Evolutionary conservation across 23 tunicate species (phyloP), one percentile per base, ranked within the genome.

Genomic region (Styela clava): DNA sequence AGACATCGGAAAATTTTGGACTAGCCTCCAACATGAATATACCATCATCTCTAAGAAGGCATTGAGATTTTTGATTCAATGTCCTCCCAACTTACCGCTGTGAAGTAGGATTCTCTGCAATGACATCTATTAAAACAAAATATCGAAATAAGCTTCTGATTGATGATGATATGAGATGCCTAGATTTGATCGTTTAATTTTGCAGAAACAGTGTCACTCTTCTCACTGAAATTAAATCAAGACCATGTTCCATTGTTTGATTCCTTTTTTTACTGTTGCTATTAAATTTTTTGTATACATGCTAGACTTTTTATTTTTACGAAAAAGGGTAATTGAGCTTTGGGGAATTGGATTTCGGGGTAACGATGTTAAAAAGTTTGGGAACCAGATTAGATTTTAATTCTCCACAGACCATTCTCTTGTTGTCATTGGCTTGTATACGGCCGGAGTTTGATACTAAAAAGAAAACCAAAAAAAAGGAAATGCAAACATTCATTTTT

Each of bases 31-130:
- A 84, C 31, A 74, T 84, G 81, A 84, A 30, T 69, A 68, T 81
- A 9, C 81, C 72, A 84, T 84, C 81, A 73, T 84, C 63, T 84
- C 74, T 21, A 84, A 34, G n/a, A 84, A 32, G 51, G 81, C 81
- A 28, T 64, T 84, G 32, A 84, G 33, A 2, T 81, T 68, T 84
- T 74, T 84, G 62, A 44, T n/a, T n/a, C n/a, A n/a, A 62, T 74
- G 33, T 33, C 32, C 74, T 73, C 62, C 74, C 74, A 74, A 74
- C 87, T 74, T 74, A 84, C 63, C 33, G 74, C 87, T 84, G 87
- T 74, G 81, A 84, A 84, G 87, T 84, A 32, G 73, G 81, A 62
- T 84, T 74, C 63, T 84, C 74, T 35, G 74, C 73, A 84, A 84
- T 74, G 81, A 32, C 28, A 37, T 74, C 81, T 63, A 74, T 84